These are phyloP conservation scores for Drosophila pruinosa DNA, from an alignment of 1,140 invertebrate species.

Conservation along the genomic window DNA sequence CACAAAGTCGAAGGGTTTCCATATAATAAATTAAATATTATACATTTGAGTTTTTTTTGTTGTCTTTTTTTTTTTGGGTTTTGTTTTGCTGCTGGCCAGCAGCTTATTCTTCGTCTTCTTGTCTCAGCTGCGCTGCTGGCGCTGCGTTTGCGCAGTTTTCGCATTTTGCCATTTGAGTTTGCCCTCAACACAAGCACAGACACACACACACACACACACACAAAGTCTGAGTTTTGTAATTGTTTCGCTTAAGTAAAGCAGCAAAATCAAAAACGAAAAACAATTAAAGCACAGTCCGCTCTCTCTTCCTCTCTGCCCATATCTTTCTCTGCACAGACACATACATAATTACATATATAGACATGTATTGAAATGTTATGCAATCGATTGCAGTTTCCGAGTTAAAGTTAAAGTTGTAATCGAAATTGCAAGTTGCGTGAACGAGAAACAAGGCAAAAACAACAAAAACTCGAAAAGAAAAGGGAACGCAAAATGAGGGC, in stretches of 20 bases:
- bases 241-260: conserved; percentile 37
- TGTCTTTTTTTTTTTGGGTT: not conserved
- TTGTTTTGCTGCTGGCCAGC: not conserved
- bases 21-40: conserved; percentile 35
- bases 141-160: conserved; percentile 53
- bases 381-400: conserved; percentile 45
- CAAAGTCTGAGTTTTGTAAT: conserved; percentile 44
- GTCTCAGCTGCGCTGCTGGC: not conserved
- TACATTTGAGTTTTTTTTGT: conserved; percentile 6
- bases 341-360: not conserved
- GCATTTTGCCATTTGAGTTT: conserved; percentile 36
- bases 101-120: conserved; percentile 13
- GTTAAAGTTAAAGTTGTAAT: conserved; percentile 31
- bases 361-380: conserved; percentile 30
- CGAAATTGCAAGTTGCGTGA: conserved; percentile 44
- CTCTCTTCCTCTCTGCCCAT: conserved; percentile 1
- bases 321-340: not conserved
- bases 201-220: conserved; percentile 1
- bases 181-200: conserved; percentile 31
- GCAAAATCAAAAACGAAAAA: conserved; percentile 39
- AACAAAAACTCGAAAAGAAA: conserved; percentile 14
- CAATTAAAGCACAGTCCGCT: conserved; percentile 24
- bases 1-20: conserved; percentile 48
- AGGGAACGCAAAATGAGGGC: conserved; percentile 32
- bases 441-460: conserved; percentile 2